Percentiles rank a stretch among this genome's conserved stretches.
Conservation (phyloP, 2,888 invertebrate species). For the Athripsodes cinereus region DNA sequence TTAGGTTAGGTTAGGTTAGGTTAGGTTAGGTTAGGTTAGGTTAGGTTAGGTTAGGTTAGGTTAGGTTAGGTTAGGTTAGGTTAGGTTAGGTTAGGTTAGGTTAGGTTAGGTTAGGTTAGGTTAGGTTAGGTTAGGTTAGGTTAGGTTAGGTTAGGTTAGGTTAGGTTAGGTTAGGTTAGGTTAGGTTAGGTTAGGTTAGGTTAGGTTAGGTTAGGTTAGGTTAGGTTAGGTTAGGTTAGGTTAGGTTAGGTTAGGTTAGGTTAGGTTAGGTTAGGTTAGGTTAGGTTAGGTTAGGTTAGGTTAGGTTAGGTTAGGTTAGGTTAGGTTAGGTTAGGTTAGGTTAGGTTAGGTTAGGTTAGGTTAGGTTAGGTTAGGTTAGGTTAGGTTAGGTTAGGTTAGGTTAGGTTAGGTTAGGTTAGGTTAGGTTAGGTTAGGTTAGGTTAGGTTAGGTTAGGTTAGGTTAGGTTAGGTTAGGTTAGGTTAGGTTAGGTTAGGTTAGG, state of each 20-base stretch:
- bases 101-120: slow-evolving; percentile 26
- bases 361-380: slow-evolving; percentile 27
- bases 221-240: slow-evolving; percentile 25
- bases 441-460: slow-evolving; percentile 27
- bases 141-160: slow-evolving; percentile 27
- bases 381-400: slow-evolving; percentile 25
- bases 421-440: slow-evolving; percentile 26
- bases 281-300: slow-evolving; percentile 19
- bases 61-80: slow-evolving; percentile 25
- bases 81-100: slow-evolving; percentile 24
- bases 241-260: slow-evolving; percentile 19
- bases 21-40: slow-evolving; percentile 26
- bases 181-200: slow-evolving; percentile 27
- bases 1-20: slow-evolving; percentile 26
- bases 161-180: slow-evolving; percentile 27
- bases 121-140: slow-evolving; percentile 26
- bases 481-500: slow-evolving; percentile 28
- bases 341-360: slow-evolving; percentile 29
- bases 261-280: slow-evolving; percentile 19
- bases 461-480: slow-evolving; percentile 28
- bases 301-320: slow-evolving; percentile 23
- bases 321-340: slow-evolving; percentile 23
- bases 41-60: slow-evolving; percentile 27
- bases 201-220: slow-evolving; percentile 27
- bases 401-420: slow-evolving; percentile 27